These are phyloP conservation scores for Conops quadrifasciatus DNA, from an alignment of 2,888 invertebrate species.

Conservation along the genomic window DNA sequence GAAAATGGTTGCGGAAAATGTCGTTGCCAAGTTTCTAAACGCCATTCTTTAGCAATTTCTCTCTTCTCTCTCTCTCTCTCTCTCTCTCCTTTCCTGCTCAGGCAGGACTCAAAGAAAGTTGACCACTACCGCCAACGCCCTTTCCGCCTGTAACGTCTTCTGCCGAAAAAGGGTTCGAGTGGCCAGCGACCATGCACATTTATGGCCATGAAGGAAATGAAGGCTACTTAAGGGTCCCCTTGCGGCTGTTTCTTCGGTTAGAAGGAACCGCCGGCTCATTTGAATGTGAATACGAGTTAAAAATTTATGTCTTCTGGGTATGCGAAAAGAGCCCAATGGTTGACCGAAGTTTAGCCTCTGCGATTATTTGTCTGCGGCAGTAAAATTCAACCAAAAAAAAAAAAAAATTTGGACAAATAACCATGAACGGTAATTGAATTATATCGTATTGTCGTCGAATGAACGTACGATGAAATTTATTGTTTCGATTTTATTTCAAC, in stretches of 20 bases:
- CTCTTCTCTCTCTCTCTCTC: too few species aligned
- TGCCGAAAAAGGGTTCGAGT: background rate
- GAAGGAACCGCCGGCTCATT: slow-evolving; percentile 36
- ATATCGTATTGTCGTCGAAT: background rate
- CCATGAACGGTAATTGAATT: slow-evolving; percentile 10
- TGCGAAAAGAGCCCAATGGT: slow-evolving; percentile 13
- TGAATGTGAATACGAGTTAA: slow-evolving; percentile 38
- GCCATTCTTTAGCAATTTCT: too few species aligned
- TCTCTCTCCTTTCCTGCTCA: too few species aligned
- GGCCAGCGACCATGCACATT: too few species aligned
- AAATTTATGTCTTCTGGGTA: slow-evolving; percentile 40
- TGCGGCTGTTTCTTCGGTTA: slow-evolving; percentile 42
- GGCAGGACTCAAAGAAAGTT: background rate
- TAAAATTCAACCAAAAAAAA: background rate
- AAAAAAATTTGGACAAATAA: too few species aligned
- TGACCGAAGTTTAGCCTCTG: slow-evolving; percentile 12
- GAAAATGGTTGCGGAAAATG: slow-evolving; percentile 3
- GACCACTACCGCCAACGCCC: background rate
- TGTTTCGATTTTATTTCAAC: background rate
- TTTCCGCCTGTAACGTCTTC: background rate
- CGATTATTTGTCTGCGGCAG: slow-evolving; percentile 15
- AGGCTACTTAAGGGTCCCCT: slow-evolving; percentile 39
- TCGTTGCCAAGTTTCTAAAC: background rate
- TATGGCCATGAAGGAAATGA: too few species aligned
- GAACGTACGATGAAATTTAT: slow-evolving; percentile 19